Evolutionary conservation across 2,113 vertebrate species (phyloP).

Genomic region (Lipophrys pholis): DNA sequence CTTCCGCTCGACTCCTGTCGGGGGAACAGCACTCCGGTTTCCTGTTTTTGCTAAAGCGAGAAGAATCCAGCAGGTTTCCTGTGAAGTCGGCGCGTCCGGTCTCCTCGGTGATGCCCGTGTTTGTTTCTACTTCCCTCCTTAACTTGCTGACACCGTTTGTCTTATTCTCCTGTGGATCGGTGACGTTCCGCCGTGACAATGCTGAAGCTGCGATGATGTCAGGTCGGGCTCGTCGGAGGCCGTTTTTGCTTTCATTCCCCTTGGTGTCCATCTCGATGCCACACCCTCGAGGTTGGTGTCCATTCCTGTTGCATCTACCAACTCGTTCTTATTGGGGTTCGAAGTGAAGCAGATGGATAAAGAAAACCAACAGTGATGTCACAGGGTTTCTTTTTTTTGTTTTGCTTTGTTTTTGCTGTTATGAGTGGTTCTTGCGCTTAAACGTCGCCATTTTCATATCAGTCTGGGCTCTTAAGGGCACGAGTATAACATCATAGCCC

Average conservation of each 20-base stretch:
- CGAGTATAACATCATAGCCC: too few species aligned
- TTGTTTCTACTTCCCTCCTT: too few species aligned
- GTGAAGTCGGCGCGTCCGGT: slow-evolving; percentile 10
- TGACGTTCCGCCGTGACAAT: slow-evolving; percentile 22
- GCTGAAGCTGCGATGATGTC: slow-evolving; percentile 28
- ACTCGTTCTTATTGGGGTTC: neutral
- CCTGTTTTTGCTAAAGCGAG: slow-evolving; percentile 48
- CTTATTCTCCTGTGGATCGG: neutral
- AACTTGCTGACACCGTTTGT: slow-evolving; percentile 13
- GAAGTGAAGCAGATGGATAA: neutral
- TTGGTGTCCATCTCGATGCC: slow-evolving; percentile 13
- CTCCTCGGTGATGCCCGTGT: slow-evolving; percentile 7
- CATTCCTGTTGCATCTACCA: neutral
- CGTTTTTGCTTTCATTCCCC: slow-evolving; percentile 26
- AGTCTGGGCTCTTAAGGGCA: too few species aligned
- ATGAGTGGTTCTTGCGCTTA: too few species aligned
- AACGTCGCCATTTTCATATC: too few species aligned
- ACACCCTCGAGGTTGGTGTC: neutral
- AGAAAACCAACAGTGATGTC: slow-evolving; percentile 2
- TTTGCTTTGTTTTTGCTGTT: neutral
- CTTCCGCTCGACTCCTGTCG: slow-evolving; percentile 1
- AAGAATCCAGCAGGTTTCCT: slow-evolving; percentile 46
- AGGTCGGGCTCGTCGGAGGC: slow-evolving; percentile 23
- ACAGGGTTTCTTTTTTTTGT: neutral
- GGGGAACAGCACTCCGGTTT: slow-evolving; percentile 12